These are phyloP conservation scores for Alauda arvensis DNA, from an alignment of 2,797 vertebrate genomes.

Conservation along the genomic window DNA sequence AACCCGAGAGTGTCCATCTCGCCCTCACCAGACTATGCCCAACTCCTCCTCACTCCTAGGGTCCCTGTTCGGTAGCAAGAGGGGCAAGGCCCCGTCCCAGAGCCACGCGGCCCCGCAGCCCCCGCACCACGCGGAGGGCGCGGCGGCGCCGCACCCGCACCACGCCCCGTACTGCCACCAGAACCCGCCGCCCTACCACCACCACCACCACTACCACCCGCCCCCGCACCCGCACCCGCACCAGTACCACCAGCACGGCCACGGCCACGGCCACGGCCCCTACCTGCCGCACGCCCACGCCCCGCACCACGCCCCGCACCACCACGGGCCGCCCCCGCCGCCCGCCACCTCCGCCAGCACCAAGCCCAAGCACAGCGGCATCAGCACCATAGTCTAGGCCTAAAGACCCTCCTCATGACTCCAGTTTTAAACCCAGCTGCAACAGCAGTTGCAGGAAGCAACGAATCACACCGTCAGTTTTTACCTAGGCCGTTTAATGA, in stretches of 20 bases:
- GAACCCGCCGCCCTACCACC: constrained; percentile 91
- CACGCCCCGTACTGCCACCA: constrained; percentile 82
- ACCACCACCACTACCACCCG: constrained; percentile 93
- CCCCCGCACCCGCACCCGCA: constrained; percentile 75
- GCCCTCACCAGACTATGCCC: constrained; percentile 84
- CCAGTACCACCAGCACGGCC: constrained; percentile 72
- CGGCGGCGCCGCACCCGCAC: constrained; percentile 6
- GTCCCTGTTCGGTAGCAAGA: constrained; percentile 88
- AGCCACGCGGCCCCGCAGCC: constrained; percentile 73
- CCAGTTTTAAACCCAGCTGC: background rate
- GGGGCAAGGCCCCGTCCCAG: constrained; percentile 85
- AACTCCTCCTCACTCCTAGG: constrained; percentile 93
- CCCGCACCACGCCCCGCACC: constrained; percentile 74
- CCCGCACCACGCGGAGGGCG: constrained; percentile 77
- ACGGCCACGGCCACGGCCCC: background rate
- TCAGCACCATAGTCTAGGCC: constrained; percentile 92
- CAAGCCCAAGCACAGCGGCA: constrained; percentile 95
- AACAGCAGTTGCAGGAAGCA: constrained; percentile 41
- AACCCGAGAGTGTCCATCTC: constrained; percentile 90
- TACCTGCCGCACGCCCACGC: constrained; percentile 54
- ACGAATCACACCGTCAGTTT: constrained; percentile 8
- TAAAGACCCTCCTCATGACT: background rate
- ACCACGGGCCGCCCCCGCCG: constrained; percentile 77
- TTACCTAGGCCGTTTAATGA: constrained; percentile 29
- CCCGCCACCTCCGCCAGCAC: constrained; percentile 75